phyloP scores from a whole-genome alignment of 37 sponge, comb jelly and placozoan species.

The Ianthella basta region DNA sequence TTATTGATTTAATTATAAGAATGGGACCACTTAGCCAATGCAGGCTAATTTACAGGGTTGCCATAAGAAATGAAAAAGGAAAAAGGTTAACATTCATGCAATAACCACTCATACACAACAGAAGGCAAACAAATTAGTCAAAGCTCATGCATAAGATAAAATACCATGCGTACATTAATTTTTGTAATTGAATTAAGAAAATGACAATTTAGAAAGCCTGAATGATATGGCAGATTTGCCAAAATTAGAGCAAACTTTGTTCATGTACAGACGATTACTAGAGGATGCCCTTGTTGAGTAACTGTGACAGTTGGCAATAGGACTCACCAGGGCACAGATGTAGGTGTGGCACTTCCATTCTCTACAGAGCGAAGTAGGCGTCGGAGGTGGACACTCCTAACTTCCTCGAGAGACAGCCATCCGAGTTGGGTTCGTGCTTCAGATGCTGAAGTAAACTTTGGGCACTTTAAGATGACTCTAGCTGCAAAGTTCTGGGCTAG shows the following conservation, averaged over 20 bases:
- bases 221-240: slow-evolving; percentile 23
- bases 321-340: background rate
- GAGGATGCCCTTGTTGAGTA: slow-evolving; percentile 7
- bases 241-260: slow-evolving; percentile 13
- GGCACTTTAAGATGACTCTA: slow-evolving; percentile 4
- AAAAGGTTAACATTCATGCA: no score
- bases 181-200: no score
- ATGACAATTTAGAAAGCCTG: background rate
- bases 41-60: no score
- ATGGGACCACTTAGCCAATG: no score
- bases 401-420: slow-evolving; percentile 11
- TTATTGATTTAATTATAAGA: no score
- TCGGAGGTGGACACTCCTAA: slow-evolving; percentile 4
- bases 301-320: slow-evolving; percentile 12
- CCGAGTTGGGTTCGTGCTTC: slow-evolving; percentile 10
- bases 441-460: slow-evolving; percentile 12
- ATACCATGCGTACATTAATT: background rate
- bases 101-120: no score
- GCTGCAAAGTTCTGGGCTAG: slow-evolving; percentile 13
- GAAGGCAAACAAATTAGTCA: background rate
- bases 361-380: background rate
- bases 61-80: no score
- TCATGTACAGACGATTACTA: background rate
- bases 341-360: slow-evolving; percentile 6
- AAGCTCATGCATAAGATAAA: background rate